Base-by-base conservation (phyloP, 2,113 vertebrate genomes). In the Onychostruthus taczanowskii region DNA sequence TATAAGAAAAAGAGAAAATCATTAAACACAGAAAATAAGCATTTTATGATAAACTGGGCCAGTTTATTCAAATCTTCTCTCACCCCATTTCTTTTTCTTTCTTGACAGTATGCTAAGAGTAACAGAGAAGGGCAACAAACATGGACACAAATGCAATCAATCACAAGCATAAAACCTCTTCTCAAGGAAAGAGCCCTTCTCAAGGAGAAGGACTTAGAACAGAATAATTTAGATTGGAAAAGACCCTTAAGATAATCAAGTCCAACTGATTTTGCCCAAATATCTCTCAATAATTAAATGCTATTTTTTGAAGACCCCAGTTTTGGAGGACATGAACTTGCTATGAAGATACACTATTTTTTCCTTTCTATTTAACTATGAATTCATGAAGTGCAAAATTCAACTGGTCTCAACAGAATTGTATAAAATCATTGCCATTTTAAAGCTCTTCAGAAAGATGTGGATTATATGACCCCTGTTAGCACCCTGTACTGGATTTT, bases 11-110 rank as follows among this genome's bases (percentile, higher is more conserved):
- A 86, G 27, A 56, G 33, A 61, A 90, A 83, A 70, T 26, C 37
- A 72, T 91, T 86, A 79, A 79, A 90, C 84, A 79, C 3, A 84
- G 69, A 87, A 87, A 37, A 31, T 41, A 75, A 37, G 17, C 12
- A 74, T 76, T 95, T 96, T 90, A 37, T 93, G 11, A 92, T 80
- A 91, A 90, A 86, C 66, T 63, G 78, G n/a, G 46, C 76, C 37
- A 50, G 3, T 43, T 94, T 90, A 79, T 56, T 62, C n/a, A 93
- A 89, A 72, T 56, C n/a, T 68, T 81, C 67, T 75, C 31, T 50
- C 22, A 64, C 7, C 9, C 56, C 6, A 6, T 26, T 88, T 84
- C 31, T 52, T 76, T 56, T 56, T 43, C 47, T 88, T 90, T 81
- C 46, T 55, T 92, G 69, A 88, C 27, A 77, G 23, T 52, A 78